Base-by-base conservation (phyloP, 2,797 vertebrate genomes). In the Pseudochirops corinnae region DNA sequence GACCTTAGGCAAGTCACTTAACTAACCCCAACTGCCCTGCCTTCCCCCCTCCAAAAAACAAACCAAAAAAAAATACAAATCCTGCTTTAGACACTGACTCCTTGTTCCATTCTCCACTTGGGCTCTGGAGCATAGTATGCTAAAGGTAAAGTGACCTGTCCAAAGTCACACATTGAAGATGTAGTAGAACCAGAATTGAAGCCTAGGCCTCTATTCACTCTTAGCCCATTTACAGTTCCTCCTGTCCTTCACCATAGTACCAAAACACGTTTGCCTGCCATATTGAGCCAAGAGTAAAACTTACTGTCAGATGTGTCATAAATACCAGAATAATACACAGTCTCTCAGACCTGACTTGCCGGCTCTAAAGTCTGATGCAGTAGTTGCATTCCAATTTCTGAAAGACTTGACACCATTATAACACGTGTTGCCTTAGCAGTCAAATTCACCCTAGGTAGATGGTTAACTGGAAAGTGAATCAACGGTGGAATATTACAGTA, bases 401-500 rank as follows among this genome's bases (percentile, higher is more conserved):
- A 5, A 9, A 90, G 95, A 96, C 94, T 97, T 93, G 50, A 96
- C 91, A 90, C 94, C 93, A 93, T 95, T 39, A 26, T 87, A 92
- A 52, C 0, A 5, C 92, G 13, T 0, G 52, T 94, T 58, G 95
- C 90, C 24, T 53, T 60, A 94, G 95, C 96, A 91, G 95, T 0
- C 0, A 26, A 93, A 90, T 90, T 90, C 31, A 21, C 55, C 92
- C 93, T 50, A 3, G 93, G 82, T 91, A 13, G 28, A 55, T 0
- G 2, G 93, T 90, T 46, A 46, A 31, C 39, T 2, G 92, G 87
- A 93, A 96, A 97, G 94, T 1, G 93, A 56, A 62, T 93, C 93
- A 55, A 56, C 94, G 60, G 58, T 93, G 92, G 82, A 92, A 29
- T 74, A 56, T 56, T 53, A n/a, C 92, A 60, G 26, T n/a, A 18